Conservation (phyloP, 1,140 invertebrate species). For the Odontomachus brunneus region DNA sequence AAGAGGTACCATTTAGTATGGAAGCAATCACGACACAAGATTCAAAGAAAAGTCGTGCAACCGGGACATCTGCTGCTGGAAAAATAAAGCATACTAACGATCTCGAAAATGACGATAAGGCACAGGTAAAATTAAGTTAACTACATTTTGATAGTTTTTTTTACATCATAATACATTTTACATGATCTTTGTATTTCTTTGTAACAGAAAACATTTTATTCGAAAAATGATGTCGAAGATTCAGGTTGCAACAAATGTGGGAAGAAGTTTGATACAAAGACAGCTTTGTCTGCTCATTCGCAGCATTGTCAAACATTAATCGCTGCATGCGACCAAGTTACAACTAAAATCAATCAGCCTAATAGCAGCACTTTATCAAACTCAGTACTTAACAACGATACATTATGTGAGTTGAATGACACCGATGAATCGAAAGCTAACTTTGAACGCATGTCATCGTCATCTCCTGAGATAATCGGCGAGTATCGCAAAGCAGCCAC, state of each 20-base stretch:
- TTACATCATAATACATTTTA: conserved; percentile 25
- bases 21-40: conserved; percentile 78
- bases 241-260: conserved; percentile 89
- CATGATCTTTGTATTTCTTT: conserved; percentile 2
- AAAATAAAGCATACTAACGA: not conserved
- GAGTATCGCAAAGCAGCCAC: conserved; percentile 59
- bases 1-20: conserved; percentile 86
- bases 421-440: not conserved
- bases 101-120: conserved; percentile 27
- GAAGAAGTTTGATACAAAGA: conserved; percentile 88
- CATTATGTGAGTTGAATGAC: not conserved
- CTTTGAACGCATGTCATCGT: not conserved
- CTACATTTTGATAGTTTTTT: not conserved
- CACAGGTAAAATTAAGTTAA: conserved; percentile 40
- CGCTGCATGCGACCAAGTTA: conserved; percentile 74
- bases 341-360: conserved; percentile 42
- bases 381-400: not conserved
- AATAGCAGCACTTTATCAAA: conserved; percentile 59
- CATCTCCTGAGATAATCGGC: conserved; percentile 18
- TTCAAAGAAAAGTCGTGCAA: conserved; percentile 53
- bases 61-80: not conserved
- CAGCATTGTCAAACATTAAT: conserved; percentile 83
- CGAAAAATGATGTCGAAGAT: conserved; percentile 86
- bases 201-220: conserved; percentile 83
- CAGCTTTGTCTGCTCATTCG: conserved; percentile 88